Base-by-base conservation (phyloP, 2,113 vertebrate species). In the Numenius arquata region DNA sequence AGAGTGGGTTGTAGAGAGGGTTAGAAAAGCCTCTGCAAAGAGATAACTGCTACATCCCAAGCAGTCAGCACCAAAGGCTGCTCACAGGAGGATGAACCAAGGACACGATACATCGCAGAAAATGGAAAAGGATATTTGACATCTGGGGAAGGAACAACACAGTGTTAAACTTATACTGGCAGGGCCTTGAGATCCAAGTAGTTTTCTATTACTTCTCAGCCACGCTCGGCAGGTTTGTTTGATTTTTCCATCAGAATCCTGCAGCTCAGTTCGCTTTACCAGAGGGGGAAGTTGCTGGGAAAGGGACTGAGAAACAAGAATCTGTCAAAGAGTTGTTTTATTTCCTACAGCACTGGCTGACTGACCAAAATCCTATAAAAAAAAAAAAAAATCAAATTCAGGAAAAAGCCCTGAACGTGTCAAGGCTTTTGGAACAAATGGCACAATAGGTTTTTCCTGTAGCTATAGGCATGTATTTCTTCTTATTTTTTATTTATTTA, bases 401-500 rank as follows among this genome's bases (percentile, higher is more conserved):
- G 97, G 78, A 78, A 82, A 93, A 90, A 97, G 68, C 95, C 95
- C 85, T 95, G 97, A 97, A 92, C 78, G 22, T 96, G 88, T 95
- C 95, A 94, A 95, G 88, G 80, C 88, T 95, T 88, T 88, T 95
- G 88, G 90, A 89, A 96, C 95, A 61, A 93, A 96, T 88, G 84
- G 77, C 95, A 92, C 85, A 91, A 93, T 38, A 96, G 79, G 75
- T 91, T 96, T 93, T 94, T 91, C 62, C 73, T 78, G 62, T 83
- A 90, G 93, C 81, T 93, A 83, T 85, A 83, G 92, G 87, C 90
- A 95, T 93, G 93, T 96, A 95, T 87, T 92, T 74, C 74, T 92
- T 92, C 94, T 89, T 85, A 66, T 94, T 95, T 95, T 97, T 97
- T 97, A 96, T 97, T 97, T 97, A 97, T 97, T 97, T 97, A 97